Percentiles rank a stretch among this genome's conserved stretches.
These are phyloP conservation scores for Sebastolobus altivelis DNA, from an alignment of 2,797 vertebrate species.

Conservation along the genomic window DNA sequence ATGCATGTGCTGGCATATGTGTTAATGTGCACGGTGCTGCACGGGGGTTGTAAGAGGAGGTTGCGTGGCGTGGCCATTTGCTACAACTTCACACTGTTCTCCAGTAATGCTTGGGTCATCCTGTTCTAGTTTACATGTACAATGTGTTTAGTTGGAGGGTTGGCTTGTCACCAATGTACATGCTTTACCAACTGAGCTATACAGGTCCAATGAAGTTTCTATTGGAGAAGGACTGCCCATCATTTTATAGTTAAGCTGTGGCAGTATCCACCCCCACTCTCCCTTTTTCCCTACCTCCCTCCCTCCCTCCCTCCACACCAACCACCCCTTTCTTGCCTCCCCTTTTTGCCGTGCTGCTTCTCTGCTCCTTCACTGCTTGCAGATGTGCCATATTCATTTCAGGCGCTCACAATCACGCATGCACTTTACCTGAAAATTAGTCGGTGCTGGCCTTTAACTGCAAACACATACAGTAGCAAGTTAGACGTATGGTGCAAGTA, in stretches of 20 bases:
- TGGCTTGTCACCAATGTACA: constrained; percentile 3
- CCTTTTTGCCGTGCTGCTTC: constrained; percentile 5
- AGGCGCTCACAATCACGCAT: constrained; percentile 19
- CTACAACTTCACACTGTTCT: constrained; percentile 1
- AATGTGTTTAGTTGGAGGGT: not conserved
- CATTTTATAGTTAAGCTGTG: constrained; percentile 14
- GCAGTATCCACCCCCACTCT: constrained; percentile 22
- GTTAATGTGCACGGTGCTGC: not conserved
- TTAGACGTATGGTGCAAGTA: not conserved
- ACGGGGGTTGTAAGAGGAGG: not conserved
- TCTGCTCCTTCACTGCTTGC: constrained; percentile 33
- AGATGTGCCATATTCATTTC: constrained; percentile 36
- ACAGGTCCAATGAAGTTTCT: constrained; percentile 13
- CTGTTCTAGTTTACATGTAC: not conserved
- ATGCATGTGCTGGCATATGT: constrained; percentile 28
- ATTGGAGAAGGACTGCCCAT: constrained; percentile 14
- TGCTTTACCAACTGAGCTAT: not conserved
- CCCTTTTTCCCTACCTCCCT: constrained; percentile 1
- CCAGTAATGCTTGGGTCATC: not conserved
- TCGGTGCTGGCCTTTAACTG: not conserved
- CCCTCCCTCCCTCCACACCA: not conserved
- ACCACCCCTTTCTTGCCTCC: constrained; percentile 4
- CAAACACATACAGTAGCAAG: constrained; percentile 1
- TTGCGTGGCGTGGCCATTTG: not conserved
- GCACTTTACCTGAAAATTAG: not conserved